These are phyloP conservation scores for Anoplopoma fimbria DNA, from an alignment of 2,113 vertebrate species.

Conservation along the genomic window DNA sequence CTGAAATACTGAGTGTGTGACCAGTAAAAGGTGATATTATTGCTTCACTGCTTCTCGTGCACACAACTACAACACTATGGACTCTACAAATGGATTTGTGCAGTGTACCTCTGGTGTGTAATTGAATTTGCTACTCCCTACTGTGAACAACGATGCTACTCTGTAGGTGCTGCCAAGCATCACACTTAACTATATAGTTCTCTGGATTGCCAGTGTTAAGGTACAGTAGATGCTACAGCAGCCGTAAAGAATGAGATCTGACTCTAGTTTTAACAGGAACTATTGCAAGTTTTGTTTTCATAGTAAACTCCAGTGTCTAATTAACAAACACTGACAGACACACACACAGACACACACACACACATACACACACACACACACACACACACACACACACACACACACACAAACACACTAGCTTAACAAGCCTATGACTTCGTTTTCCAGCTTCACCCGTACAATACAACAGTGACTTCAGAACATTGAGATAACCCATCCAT, in stretches of 20 bases:
- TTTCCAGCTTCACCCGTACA: slow-evolving; percentile 41
- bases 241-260: slow-evolving; percentile 41
- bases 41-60: slow-evolving; percentile 77
- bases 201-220: slow-evolving; percentile 30
- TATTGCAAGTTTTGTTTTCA: slow-evolving; percentile 46
- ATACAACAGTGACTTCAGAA: slow-evolving; percentile 48
- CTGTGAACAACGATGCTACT: slow-evolving; percentile 56
- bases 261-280: slow-evolving; percentile 43
- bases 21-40: slow-evolving; percentile 71
- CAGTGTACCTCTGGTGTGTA: slow-evolving; percentile 59
- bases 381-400: slow-evolving; percentile 17
- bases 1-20: slow-evolving; percentile 53
- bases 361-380: slow-evolving; percentile 33
- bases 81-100: slow-evolving; percentile 57
- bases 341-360: slow-evolving; percentile 30
- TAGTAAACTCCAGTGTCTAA: slow-evolving; percentile 56
- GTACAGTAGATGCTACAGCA: slow-evolving; percentile 59
- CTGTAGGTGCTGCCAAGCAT: slow-evolving; percentile 43
- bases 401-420: slow-evolving; percentile 20
- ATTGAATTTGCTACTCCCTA: slow-evolving; percentile 55
- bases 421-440: slow-evolving; percentile 16
- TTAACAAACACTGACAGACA: slow-evolving; percentile 45
- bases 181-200: slow-evolving; percentile 26
- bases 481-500: slow-evolving; percentile 43
- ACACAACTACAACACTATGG: slow-evolving; percentile 63